These are phyloP conservation scores for Spicauda simplicius DNA, from an alignment of 2,888 invertebrate genomes.

Conservation along the genomic window DNA sequence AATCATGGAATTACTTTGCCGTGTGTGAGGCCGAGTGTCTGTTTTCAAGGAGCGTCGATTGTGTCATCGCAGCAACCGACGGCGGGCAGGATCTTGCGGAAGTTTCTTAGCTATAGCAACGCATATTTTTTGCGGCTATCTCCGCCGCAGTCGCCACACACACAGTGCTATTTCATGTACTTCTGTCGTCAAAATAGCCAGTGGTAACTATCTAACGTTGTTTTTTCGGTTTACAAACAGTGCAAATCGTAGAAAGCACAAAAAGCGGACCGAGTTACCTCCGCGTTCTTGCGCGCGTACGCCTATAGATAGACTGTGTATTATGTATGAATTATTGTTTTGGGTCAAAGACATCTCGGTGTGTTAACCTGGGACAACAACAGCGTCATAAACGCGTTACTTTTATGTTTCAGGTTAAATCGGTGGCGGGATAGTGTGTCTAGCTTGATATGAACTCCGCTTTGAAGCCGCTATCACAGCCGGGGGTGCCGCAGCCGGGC, in stretches of 20 bases:
- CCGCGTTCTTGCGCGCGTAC: slow-evolving; percentile 75
- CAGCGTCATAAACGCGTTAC: slow-evolving; percentile 60
- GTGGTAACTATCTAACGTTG: slow-evolving; percentile 67
- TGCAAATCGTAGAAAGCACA: slow-evolving; percentile 55
- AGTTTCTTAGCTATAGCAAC: slow-evolving; percentile 79
- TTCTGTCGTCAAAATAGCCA: slow-evolving; percentile 61
- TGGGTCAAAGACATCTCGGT: slow-evolving; percentile 78
- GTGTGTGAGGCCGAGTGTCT: slow-evolving; percentile 63
- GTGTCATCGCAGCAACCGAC: slow-evolving; percentile 59
- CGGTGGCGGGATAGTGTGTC: slow-evolving; percentile 52
- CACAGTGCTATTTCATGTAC: slow-evolving; percentile 68
- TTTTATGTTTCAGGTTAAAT: slow-evolving; percentile 73
- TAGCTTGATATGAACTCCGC: slow-evolving; percentile 85
- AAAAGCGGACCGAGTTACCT: slow-evolving; percentile 55
- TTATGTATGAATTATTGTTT: slow-evolving; percentile 79
- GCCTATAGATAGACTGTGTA: slow-evolving; percentile 60
- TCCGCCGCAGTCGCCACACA: slow-evolving; percentile 59
- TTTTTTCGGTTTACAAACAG: slow-evolving; percentile 52
- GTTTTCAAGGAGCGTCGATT: slow-evolving; percentile 55
- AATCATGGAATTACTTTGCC: slow-evolving; percentile 68
- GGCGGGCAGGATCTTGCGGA: slow-evolving; percentile 73
- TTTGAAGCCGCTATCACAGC: slow-evolving; percentile 84
- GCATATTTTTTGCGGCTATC: slow-evolving; percentile 82
- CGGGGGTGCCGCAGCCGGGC: slow-evolving; percentile 75
- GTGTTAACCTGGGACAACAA: slow-evolving; percentile 65